phyloP scores from a whole-genome alignment of 2,797 vertebrate genomes.

The Micrastur ruficollis region DNA sequence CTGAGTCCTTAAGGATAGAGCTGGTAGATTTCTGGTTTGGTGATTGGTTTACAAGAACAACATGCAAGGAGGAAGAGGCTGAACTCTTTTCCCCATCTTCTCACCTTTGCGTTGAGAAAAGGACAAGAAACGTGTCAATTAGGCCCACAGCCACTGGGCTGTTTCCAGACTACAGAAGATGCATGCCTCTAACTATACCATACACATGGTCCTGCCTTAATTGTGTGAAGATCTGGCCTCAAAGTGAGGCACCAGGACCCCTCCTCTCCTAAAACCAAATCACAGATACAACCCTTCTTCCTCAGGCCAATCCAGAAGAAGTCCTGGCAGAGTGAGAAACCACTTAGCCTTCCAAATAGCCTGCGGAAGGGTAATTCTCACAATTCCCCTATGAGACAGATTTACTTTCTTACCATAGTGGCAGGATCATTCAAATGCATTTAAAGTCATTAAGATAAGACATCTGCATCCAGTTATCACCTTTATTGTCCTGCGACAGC shows the following conservation, averaged over 20 bases:
- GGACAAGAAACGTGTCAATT: neutral
- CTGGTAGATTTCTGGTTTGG: neutral
- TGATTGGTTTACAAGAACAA: neutral
- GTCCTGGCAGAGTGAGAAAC: neutral
- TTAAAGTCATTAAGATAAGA: neutral
- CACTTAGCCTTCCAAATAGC: neutral
- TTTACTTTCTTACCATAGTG: neutral
- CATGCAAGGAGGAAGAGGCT: neutral
- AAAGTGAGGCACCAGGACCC: neutral
- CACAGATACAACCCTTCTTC: neutral
- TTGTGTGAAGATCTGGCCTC: neutral
- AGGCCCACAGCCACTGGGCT: neutral
- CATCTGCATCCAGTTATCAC: neutral
- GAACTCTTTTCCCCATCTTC: neutral
- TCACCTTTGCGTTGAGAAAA: neutral
- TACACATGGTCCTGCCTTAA: accelerated
- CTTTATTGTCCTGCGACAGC: neutral
- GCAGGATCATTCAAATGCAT: neutral
- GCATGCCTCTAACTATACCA: neutral
- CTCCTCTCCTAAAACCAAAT: neutral
- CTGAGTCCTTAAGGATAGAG: neutral
- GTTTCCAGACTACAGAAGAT: neutral
- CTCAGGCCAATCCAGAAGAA: neutral
- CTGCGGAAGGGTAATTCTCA: neutral
- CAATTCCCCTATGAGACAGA: neutral